Conservation (phyloP, 1,140 invertebrate genomes). For the Drosophila oshimai region DNA sequence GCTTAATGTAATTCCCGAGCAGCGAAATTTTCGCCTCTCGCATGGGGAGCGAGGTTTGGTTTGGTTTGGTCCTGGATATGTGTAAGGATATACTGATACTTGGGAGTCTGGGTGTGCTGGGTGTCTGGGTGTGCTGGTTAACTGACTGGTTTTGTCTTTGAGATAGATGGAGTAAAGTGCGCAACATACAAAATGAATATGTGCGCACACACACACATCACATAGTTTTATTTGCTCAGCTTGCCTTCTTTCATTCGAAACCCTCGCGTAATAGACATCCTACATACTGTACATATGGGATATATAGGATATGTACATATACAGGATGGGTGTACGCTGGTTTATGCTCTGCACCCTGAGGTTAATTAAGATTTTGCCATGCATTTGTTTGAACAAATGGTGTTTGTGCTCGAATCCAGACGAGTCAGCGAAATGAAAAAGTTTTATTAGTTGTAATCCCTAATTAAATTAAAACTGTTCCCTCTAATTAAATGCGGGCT, state of each 20-base stretch:
- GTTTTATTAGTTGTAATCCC: constrained; percentile 73
- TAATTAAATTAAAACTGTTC: constrained; percentile 67
- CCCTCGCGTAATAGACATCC: constrained; percentile 60
- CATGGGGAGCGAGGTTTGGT: constrained; percentile 12
- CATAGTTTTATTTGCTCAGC: constrained; percentile 77
- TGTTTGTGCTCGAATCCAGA: constrained; percentile 36
- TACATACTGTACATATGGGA: constrained; percentile 3
- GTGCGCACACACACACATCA: constrained; percentile 30
- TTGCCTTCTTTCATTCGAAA: constrained; percentile 68
- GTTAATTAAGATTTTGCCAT: constrained; percentile 78
- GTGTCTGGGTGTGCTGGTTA: constrained; percentile 30
- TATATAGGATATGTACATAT: neutral
- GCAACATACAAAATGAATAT: constrained; percentile 74
- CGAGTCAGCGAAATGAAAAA: constrained; percentile 61
- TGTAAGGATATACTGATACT: neutral
- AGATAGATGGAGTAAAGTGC: constrained; percentile 77
- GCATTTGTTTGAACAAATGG: constrained; percentile 70
- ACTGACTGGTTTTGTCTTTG: constrained; percentile 71
- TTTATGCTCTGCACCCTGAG: constrained; percentile 69
- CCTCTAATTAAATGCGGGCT: constrained; percentile 59
- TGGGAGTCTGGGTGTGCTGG: neutral
- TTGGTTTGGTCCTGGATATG: neutral
- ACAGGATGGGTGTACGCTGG: constrained; percentile 25
- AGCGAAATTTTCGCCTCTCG: constrained; percentile 52
- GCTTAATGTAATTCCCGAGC: constrained; percentile 79